Base-by-base conservation (phyloP, 2,888 invertebrate genomes). In the Apotomis capreana region DNA sequence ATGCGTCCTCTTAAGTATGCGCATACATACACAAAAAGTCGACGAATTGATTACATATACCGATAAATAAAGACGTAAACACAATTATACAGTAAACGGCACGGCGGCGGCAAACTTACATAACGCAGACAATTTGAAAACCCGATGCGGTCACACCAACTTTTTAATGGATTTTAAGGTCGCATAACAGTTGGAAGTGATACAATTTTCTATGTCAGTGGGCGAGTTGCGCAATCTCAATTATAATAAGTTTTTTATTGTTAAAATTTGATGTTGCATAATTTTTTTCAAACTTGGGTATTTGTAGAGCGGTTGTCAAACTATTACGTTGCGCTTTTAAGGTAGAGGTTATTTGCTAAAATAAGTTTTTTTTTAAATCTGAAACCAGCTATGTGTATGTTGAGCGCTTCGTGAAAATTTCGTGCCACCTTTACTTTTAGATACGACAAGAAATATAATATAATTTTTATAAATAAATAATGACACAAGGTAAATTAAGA, bases 201-300 rank as follows among this genome's bases (percentile, higher is more conserved):
- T 64, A 73, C 73, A 69, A 61, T 69, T 73, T 80, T 80, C 79
- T 83, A 76, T 87, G 87, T 85, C 79, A 87, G 82, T 87, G 76
- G 86, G 84, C 83, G 83, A 83, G 74, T 80, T 78, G 67, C 69
- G 75, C 54, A 72, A 72, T 4, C 54, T 63, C 54, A 72, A 68
- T 68, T 72, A 72, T 51, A 72, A 58, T 46, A 54, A 55, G 51
- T 63, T 52, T 65, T 26, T 57, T 62, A 46, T 65, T 70, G 49
- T 71, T 67, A 51, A 51, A 37, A n/a, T 13, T 9, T 26, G 12
- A 4, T 26, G 55, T 72, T 63, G 58, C 62, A 58, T 62, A 68
- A 72, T 52, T 26, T 26, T 40, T 37, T 5, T 15, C 44, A 9
- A 37, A 51, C 62, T 49, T 57, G 12, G 54, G 15, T 36, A 15